Percentiles rank a stretch among this genome's conserved stretches.
phyloP scores from a whole-genome alignment of 2,888 invertebrate species.

The Mycalesis mineus region DNA sequence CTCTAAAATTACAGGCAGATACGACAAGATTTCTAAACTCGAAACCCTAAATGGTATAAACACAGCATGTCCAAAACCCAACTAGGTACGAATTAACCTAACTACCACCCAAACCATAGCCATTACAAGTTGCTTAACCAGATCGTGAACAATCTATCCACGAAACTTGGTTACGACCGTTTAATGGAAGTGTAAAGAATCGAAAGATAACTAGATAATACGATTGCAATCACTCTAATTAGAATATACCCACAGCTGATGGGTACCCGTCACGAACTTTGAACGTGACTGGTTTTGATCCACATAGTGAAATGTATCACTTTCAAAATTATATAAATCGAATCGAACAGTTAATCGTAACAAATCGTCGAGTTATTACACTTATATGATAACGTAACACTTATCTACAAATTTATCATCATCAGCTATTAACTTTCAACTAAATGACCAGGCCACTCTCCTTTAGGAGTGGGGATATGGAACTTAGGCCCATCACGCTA shows the following conservation, averaged over 20 bases:
- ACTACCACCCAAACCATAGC: conserved; percentile 8
- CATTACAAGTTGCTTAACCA: conserved; percentile 26
- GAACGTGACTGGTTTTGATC: conserved; percentile 55
- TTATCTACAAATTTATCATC: too few species aligned
- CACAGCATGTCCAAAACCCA: conserved; percentile 13
- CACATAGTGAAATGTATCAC: conserved; percentile 53
- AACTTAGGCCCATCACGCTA: too few species aligned
- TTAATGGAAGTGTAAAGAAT: conserved; percentile 29
- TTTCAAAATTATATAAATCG: conserved; percentile 56
- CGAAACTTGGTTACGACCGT: conserved; percentile 18
- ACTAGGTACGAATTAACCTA: conserved; percentile 3
- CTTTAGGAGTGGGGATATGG: too few species aligned
- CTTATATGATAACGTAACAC: not conserved
- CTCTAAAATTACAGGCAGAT: too few species aligned
- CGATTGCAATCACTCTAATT: conserved; percentile 36
- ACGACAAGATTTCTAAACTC: not conserved
- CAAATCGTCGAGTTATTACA: conserved; percentile 4
- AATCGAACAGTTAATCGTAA: conserved; percentile 10
- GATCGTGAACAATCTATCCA: conserved; percentile 26
- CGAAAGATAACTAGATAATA: conserved; percentile 28
- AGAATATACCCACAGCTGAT: conserved; percentile 36
- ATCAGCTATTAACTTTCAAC: too few species aligned
- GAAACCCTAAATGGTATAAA: not conserved
- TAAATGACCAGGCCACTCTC: too few species aligned
- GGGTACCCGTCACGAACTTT: conserved; percentile 41